Conservation (phyloP, 2,888 invertebrate genomes). For the Volucella inanis region DNA sequence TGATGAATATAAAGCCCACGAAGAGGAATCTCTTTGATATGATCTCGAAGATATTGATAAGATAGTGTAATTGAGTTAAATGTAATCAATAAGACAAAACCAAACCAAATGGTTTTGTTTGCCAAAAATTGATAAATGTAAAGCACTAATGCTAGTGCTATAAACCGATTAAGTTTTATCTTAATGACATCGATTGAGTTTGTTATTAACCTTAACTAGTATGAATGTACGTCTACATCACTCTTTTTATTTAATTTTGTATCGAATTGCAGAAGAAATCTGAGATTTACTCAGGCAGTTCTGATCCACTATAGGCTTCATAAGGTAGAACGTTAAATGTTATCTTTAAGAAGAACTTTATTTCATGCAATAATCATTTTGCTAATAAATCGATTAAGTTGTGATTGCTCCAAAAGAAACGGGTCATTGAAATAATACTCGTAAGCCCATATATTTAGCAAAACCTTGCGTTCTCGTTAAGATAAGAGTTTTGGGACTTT, state of each 20-base stretch:
- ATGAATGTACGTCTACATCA: neutral
- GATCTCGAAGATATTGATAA: conserved; percentile 43
- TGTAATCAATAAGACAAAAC: conserved; percentile 35
- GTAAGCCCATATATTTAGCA: neutral
- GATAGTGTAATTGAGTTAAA: conserved; percentile 38
- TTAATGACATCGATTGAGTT: neutral
- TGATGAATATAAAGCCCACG: neutral
- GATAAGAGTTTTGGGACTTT: neutral
- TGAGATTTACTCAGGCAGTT: neutral
- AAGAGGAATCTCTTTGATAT: neutral
- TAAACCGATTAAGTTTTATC: conserved; percentile 16
- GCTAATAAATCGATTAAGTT: neutral
- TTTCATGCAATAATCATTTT: neutral
- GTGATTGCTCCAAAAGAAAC: neutral
- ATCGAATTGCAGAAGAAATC: neutral
- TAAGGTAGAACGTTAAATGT: neutral
- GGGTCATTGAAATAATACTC: neutral
- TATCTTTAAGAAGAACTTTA: neutral
- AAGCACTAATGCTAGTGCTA: conserved; percentile 14
- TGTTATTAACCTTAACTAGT: neutral
- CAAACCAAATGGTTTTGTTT: conserved; percentile 17
- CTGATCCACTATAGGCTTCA: neutral
- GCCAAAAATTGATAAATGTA: conserved; percentile 10
- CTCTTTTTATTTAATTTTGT: neutral
- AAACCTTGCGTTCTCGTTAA: neutral